These are phyloP conservation scores for Patagioenas fasciata DNA, from an alignment of 2,113 vertebrate genomes.

Conservation along the genomic window DNA sequence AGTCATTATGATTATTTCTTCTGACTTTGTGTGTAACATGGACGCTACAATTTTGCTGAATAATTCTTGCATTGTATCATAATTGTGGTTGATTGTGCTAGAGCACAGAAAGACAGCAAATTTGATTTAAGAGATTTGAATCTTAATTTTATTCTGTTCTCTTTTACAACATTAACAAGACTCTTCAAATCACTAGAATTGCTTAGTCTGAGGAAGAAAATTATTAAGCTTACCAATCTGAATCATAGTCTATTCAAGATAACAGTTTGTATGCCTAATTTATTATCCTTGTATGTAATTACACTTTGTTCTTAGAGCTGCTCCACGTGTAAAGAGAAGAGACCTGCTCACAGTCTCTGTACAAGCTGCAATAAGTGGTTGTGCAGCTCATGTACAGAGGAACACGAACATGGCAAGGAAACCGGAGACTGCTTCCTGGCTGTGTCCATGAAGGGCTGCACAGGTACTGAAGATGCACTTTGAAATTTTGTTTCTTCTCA, in stretches of 20 bases:
- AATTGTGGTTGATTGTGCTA: background rate
- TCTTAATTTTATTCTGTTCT: background rate
- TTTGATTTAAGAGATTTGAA: background rate
- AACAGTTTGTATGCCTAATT: background rate
- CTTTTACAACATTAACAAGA: background rate
- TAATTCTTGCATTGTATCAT: background rate
- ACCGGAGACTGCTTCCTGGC: conserved; percentile 59
- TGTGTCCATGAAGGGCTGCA: conserved; percentile 61
- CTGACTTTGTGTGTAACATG: background rate
- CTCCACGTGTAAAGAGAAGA: conserved; percentile 78
- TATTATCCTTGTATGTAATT: background rate
- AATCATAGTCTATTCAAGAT: background rate
- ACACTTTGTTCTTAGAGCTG: conserved; percentile 70
- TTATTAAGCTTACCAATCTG: background rate
- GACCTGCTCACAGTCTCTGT: conserved; percentile 79
- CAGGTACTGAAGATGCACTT: conserved; percentile 58
- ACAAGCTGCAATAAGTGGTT: conserved; percentile 82
- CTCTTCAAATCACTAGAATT: background rate
- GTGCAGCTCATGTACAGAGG: conserved; percentile 80
- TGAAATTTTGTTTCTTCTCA: background rate
- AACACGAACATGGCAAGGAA: conserved; percentile 67
- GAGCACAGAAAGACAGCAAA: background rate
- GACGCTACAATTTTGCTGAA: background rate
- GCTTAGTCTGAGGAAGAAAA: background rate
- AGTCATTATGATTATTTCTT: background rate